These are phyloP conservation scores for Geophilus truncorum DNA, from an alignment of 2,888 invertebrate species.

Conservation along the genomic window DNA sequence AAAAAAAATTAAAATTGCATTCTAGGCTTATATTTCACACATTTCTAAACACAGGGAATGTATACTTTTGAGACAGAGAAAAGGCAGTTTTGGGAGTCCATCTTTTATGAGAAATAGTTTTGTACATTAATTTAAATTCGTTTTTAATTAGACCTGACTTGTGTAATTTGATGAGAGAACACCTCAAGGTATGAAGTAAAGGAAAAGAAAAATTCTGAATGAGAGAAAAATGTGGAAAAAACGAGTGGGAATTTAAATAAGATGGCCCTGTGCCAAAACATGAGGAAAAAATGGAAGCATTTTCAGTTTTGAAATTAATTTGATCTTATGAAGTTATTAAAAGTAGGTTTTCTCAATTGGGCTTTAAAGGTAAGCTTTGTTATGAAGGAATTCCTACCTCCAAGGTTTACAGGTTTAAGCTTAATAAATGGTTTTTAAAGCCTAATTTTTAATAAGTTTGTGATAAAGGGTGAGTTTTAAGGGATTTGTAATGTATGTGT, in stretches of 20 bases:
- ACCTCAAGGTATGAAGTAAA: not conserved
- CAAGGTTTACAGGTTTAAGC: not conserved
- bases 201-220: not conserved
- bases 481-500: not conserved
- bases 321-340: conserved; percentile 5
- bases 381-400: not conserved
- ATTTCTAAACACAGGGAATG: too few species aligned
- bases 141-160: conserved; percentile 11
- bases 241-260: not conserved
- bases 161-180: not conserved
- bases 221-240: not conserved
- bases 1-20: too few species aligned
- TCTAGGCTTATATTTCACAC: too few species aligned
- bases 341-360: not conserved
- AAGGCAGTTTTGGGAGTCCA: not conserved
- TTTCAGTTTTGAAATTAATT: conserved; percentile 7
- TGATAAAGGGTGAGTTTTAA: not conserved
- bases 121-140: conserved; percentile 11
- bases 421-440: not conserved
- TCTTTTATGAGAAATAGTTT: not conserved
- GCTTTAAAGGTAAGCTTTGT: not conserved
- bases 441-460: not conserved
- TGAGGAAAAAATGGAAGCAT: not conserved
- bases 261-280: not conserved
- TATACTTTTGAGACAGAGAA: too few species aligned